Evolutionary conservation across 2,888 invertebrate species (phyloP), one percentile per base, ranked within the genome.

Genomic region (Norana najaformis): DNA sequence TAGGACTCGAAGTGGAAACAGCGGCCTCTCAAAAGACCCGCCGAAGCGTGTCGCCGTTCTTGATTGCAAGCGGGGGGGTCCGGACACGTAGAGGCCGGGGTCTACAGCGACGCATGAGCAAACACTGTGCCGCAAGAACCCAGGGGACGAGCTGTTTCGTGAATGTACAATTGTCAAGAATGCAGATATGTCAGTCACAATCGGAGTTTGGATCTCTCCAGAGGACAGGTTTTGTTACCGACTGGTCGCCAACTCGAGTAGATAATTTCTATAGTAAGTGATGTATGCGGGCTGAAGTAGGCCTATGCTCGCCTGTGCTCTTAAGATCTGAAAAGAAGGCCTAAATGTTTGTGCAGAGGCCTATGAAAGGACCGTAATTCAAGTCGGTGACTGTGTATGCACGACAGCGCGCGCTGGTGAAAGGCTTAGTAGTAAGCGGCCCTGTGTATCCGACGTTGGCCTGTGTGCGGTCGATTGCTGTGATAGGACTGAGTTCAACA

Each of bases 221-320:
- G 69, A 69, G n/a, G 30, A 69, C 69, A 69, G n/a, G 69, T 69
- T 69, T 69, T 69, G 69, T 69, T 69, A 69, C 69, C 69, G 30
- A 69, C n/a, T 69, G 69, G 69, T n/a, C 69, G 69, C 69, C 69
- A 69, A n/a, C 69, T 69, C 69, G 30, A 69, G 69, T 69, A 69
- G 69, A n/a, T 47, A 47, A 47, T n/a, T n/a, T 69, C 30, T 69
- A n/a, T 30, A n/a, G n/a, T n/a, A 69, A 69, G 69, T 69, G 69
- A n/a, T n/a, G 30, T 69, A n/a, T 69, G 69, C n/a, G 69, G 69
- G 69, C 69, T 69, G 8, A 69, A 69, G 69, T 69, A n/a, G n/a
- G n/a, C n/a, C n/a, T n/a, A n/a, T 69, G 69, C 30, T 0, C 69
- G 69, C 69, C 69, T 69, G 69, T 69, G 69, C 69, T 69, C n/a